Conservation (phyloP, 2,888 invertebrate genomes). For the Cylloceria caligata region DNA sequence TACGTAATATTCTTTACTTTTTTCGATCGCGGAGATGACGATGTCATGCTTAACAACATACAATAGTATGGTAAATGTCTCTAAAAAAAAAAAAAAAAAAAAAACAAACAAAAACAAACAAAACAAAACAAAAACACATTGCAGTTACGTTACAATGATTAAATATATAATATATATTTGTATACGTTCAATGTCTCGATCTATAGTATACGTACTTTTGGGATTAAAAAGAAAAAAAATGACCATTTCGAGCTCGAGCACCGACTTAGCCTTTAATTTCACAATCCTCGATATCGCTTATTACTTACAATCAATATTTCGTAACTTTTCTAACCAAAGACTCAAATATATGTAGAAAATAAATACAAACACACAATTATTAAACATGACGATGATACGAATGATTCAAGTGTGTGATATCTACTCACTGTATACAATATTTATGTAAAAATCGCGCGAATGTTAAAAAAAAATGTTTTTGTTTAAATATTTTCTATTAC, state of each 20-base stretch:
- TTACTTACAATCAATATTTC: conserved; percentile 11
- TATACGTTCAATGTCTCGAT: conserved; percentile 34
- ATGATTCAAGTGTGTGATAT: conserved; percentile 27
- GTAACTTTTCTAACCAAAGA: conserved; percentile 15
- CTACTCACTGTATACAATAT: conserved; percentile 21
- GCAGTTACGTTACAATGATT: conserved; percentile 37
- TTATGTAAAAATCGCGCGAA: conserved; percentile 37
- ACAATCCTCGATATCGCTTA: conserved; percentile 9
- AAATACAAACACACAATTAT: conserved; percentile 61
- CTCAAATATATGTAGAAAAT: conserved; percentile 48
- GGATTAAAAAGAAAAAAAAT: conserved; percentile 44
- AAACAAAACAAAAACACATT: too few species aligned
- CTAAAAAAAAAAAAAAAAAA: too few species aligned
- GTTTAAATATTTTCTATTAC: conserved; percentile 12
- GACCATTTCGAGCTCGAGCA: conserved; percentile 39
- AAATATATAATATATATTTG: conserved; percentile 43
- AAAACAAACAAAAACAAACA: too few species aligned
- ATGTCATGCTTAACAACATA: conserved; percentile 35
- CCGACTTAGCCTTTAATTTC: conserved; percentile 21
- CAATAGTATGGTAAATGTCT: conserved; percentile 42
- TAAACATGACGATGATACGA: conserved; percentile 50
- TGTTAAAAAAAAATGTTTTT: conserved; percentile 30
- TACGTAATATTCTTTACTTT: conserved; percentile 35
- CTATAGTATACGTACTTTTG: conserved; percentile 8
- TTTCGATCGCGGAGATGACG: conserved; percentile 19